Percentiles rank a stretch among this genome's conserved stretches.
Conservation (phyloP, 1,140 invertebrate species). For the Harpegnathos saltator region DNA sequence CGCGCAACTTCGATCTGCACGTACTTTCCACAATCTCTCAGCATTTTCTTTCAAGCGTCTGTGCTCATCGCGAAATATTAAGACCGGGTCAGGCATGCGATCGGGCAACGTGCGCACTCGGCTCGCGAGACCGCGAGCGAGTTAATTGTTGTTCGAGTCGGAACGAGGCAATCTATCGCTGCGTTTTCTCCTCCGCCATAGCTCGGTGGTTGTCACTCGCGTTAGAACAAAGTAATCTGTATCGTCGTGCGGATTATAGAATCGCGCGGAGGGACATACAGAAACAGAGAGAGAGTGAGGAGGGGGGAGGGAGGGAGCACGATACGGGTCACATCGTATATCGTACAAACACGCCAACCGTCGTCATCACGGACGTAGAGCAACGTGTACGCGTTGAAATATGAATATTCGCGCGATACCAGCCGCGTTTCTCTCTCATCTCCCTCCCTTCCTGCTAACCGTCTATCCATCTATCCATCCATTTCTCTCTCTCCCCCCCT, state of each 20-base stretch:
- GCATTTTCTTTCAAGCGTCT: too few relatives aligned
- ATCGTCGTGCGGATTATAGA: conserved; percentile 51
- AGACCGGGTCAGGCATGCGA: too few relatives aligned
- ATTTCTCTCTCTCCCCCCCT: background rate
- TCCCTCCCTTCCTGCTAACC: background rate
- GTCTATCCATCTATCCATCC: background rate
- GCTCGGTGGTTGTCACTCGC: background rate
- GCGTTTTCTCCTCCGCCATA: too few relatives aligned
- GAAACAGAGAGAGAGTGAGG: too few relatives aligned
- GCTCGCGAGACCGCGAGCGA: too few relatives aligned
- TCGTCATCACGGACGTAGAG: conserved; percentile 40
- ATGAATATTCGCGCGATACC: conserved; percentile 69
- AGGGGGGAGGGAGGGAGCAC: background rate
- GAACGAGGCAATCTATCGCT: too few relatives aligned
- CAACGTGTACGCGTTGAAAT: conserved; percentile 67
- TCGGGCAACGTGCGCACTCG: too few relatives aligned
- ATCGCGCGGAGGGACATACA: conserved; percentile 26
- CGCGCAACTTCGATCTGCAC: too few relatives aligned
- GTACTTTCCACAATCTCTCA: too few relatives aligned
- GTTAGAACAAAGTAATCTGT: conserved; percentile 32
- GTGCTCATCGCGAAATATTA: too few relatives aligned
- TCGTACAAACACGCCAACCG: conserved; percentile 48
- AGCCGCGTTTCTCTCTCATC: conserved; percentile 13
- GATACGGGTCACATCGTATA: conserved; percentile 30
- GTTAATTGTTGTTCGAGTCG: too few relatives aligned